Conservation (phyloP, 2,113 vertebrate species). For the Peromyscus californicus region DNA sequence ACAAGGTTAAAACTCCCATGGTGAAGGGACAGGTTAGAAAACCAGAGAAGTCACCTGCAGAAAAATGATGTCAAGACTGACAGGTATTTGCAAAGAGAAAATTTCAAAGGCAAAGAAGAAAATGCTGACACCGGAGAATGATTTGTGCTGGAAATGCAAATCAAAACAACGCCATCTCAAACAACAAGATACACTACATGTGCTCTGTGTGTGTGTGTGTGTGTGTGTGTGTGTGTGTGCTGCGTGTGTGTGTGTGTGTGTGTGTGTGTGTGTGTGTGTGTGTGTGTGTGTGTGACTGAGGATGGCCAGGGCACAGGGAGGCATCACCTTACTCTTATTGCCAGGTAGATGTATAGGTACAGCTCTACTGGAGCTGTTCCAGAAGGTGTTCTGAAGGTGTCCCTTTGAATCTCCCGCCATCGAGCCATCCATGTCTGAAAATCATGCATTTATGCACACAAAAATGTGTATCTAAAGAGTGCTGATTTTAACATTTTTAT, state of each 20-base stretch:
- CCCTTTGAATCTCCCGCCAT: not conserved
- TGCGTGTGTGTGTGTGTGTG: not conserved
- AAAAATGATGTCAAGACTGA: not conserved
- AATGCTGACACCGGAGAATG: not conserved
- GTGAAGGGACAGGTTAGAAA: not conserved
- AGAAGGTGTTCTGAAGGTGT: not conserved
- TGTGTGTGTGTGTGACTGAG: not conserved
- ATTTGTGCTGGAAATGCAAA: not conserved
- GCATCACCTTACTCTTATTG: too few relatives aligned
- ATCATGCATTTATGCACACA: not conserved
- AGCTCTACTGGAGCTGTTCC: not conserved
- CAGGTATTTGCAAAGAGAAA: not conserved
- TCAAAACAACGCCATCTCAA: not conserved
- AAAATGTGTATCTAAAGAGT: not conserved
- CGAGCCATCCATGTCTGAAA: not conserved
- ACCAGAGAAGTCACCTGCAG: not conserved
- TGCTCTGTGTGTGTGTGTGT: too few relatives aligned
- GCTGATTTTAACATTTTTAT: not conserved
- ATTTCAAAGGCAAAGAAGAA: not conserved
- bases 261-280: accelerated
- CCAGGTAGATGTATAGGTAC: too few relatives aligned
- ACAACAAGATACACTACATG: not conserved
- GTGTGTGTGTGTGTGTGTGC: too few relatives aligned
- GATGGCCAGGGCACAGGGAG: not conserved
- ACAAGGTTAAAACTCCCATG: not conserved